Base-by-base conservation (phyloP, 1,140 invertebrate species). In the Rhopalosiphum maidis region DNA sequence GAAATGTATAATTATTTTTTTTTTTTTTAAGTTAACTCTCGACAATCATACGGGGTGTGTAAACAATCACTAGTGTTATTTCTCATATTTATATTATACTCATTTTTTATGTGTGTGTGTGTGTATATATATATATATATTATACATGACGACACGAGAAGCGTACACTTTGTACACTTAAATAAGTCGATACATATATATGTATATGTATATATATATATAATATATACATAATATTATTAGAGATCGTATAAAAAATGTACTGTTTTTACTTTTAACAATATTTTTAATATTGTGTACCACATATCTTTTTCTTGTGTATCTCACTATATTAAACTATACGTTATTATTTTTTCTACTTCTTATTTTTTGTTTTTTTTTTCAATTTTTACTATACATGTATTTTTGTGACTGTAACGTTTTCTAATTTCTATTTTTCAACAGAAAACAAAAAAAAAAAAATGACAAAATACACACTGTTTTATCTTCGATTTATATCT, bases 321-420 rank as follows among this genome's bases (percentile, higher is more conserved):
- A 89, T 54, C 87, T 41, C 54, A 41, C 43, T 46, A n/a, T 25
- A 87, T 60, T 37, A 41, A 23, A 37, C 22, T 90, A 68, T 90
- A 30, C 87, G 87, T 82, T 48, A 83, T 83, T 37, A 51, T 83
- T 92, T 23, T 83, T 83, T 48, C 60, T 90, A 60, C 21, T 90
- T 77, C 25, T n/a, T 48, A 35, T 92, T 41, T 85, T 85, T 37
- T 51, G 25, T 23, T 83, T 82, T 46, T 43, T 30, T 85, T 22
- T 92, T 51, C 18, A 1, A 91, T 35, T 91, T 46, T 35, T 83
- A 46, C 35, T 85, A n/a, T 54, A 86, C 48, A n/a, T 93, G 82
- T 93, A 91, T 91, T 82, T 93, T 93, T 93, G 54, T 93, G 91
- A 86, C 91, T 93, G 91, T 93, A 93, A 93, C 51, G 68, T 93